Conservation (phyloP, 1,140 invertebrate species). For the Drosophila ercepeae region DNA sequence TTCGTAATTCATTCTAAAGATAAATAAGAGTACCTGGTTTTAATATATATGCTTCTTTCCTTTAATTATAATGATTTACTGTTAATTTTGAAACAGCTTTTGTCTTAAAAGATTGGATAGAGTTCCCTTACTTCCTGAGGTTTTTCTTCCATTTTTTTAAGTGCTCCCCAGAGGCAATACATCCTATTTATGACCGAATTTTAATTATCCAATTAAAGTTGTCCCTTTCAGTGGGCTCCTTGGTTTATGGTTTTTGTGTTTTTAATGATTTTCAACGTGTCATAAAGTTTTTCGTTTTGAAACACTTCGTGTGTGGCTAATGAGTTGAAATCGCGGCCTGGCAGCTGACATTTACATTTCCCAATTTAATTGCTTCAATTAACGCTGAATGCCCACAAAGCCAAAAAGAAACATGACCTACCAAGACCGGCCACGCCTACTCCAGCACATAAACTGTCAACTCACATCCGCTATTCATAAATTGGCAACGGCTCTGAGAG, state of each 20-base stretch:
- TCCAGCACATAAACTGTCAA: conserved; percentile 45
- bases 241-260: conserved; percentile 25
- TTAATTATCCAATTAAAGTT: conserved; percentile 73
- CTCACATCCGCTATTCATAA: conserved; percentile 76
- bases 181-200: conserved; percentile 40
- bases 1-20: too few relatives aligned
- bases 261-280: conserved; percentile 49
- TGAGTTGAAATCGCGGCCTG: conserved; percentile 39
- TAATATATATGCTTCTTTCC: too few relatives aligned
- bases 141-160: conserved; percentile 29
- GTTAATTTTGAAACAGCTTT: too few relatives aligned
- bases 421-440: conserved; percentile 63
- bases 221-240: conserved; percentile 15
- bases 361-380: conserved; percentile 71
- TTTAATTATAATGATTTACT: too few relatives aligned
- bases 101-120: too few relatives aligned
- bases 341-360: conserved; percentile 32
- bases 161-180: conserved; percentile 35
- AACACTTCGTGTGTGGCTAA: conserved; percentile 69
- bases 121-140: not conserved
- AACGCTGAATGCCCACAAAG: conserved; percentile 44
- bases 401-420: conserved; percentile 23
- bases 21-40: too few relatives aligned
- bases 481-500: conserved; percentile 34
- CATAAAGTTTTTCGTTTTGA: conserved; percentile 52